A percentile compares a stretch with the other conserved stretches of the same genome.
These are phyloP conservation scores for Corythornis madagascariensis DNA, from an alignment of 2,113 vertebrate genomes.

Conservation along the genomic window DNA sequence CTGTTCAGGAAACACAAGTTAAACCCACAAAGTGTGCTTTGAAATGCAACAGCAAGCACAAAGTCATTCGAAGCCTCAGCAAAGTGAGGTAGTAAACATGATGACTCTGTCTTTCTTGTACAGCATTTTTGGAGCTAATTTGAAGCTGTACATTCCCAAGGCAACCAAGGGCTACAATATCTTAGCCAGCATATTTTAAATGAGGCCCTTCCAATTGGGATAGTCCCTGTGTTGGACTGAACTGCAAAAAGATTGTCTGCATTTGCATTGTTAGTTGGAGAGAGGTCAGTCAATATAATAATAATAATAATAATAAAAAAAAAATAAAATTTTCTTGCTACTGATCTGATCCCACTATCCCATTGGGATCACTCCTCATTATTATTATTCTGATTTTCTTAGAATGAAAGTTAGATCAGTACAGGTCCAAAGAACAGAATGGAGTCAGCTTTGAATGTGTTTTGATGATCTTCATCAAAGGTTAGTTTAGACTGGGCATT, in stretches of 20 bases:
- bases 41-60: constrained; percentile 58
- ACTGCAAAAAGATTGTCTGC: constrained; percentile 42
- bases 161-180: constrained; percentile 39
- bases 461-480: not conserved
- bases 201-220: constrained; percentile 47
- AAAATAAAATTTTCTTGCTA: not conserved
- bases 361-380: not conserved
- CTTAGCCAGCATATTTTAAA: constrained; percentile 71
- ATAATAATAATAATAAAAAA: not conserved
- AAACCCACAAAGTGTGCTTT: not conserved
- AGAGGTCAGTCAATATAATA: not conserved
- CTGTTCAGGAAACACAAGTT: not conserved
- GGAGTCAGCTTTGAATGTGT: not conserved
- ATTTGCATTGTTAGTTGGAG: constrained; percentile 48
- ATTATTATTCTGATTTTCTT: not conserved
- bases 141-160: constrained; percentile 54
- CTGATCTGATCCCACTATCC: not conserved
- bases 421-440: not conserved
- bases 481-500: no score
- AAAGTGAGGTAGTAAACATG: constrained; percentile 50
- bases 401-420: not conserved
- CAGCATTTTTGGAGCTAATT: constrained; percentile 55
- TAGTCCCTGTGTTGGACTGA: constrained; percentile 44
- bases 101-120: constrained; percentile 60
- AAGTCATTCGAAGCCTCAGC: constrained; percentile 32